phyloP scores from a whole-genome alignment of 2,888 invertebrate species.

The Cephus pulcher region DNA sequence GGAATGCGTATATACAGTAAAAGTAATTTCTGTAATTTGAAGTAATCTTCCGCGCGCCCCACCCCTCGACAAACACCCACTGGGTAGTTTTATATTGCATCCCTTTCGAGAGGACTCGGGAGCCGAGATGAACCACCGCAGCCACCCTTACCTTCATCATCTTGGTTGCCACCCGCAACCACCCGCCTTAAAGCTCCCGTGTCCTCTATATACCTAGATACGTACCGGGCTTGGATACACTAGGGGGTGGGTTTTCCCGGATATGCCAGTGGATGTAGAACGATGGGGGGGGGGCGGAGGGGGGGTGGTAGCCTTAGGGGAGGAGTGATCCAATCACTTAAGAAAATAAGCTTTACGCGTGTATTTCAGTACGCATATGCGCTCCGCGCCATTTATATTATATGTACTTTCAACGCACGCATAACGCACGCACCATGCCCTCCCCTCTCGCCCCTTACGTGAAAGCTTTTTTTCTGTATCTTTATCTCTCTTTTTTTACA shows the following conservation, averaged over 20 bases:
- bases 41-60: neutral
- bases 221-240: neutral
- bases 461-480: neutral
- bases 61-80: neutral
- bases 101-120: neutral
- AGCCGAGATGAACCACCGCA: neutral
- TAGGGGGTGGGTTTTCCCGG: neutral
- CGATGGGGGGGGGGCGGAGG: neutral
- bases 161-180: neutral
- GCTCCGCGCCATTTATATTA: conserved; percentile 19
- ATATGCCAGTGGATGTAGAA: neutral
- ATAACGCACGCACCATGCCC: neutral
- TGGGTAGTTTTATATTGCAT: neutral
- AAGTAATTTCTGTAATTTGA: conserved; percentile 7
- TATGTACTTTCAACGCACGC: conserved; percentile 6
- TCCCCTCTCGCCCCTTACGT: neutral
- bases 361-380: conserved; percentile 35
- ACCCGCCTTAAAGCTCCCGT: neutral
- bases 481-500: neutral
- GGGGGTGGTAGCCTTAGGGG: neutral
- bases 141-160: neutral
- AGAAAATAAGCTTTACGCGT: conserved; percentile 46
- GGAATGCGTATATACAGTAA: neutral
- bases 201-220: neutral
- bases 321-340: conserved; percentile 47